A percentile compares a stretch with the other conserved stretches of the same genome.
These are phyloP conservation scores for Dolichomitus sp. DNA, from an alignment of 2,888 invertebrate genomes.

Conservation along the genomic window DNA sequence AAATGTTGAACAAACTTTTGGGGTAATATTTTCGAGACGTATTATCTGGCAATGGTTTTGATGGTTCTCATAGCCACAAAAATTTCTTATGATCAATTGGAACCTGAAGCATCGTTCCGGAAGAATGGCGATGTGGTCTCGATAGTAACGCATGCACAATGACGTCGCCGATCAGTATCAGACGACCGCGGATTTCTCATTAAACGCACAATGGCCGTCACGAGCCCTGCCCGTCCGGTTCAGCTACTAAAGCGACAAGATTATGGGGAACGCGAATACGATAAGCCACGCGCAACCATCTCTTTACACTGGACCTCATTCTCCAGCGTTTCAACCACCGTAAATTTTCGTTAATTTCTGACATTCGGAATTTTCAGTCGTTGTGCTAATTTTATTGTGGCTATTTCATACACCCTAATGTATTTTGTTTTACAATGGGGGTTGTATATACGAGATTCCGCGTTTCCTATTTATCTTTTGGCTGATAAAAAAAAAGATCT, in stretches of 20 bases:
- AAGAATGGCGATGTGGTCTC: not conserved
- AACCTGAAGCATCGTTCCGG: conserved; percentile 1
- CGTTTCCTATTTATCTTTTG: no score
- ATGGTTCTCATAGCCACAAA: not conserved
- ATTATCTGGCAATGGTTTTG: not conserved
- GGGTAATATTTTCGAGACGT: not conserved
- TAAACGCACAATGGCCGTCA: conserved; percentile 63
- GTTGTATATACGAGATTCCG: no score
- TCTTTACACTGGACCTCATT: conserved; percentile 34
- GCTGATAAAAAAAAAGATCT: no score
- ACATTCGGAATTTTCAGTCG: not conserved
- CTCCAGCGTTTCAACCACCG: not conserved
- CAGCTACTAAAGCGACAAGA: conserved; percentile 24
- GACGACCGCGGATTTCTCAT: conserved; percentile 66
- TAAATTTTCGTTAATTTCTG: conserved; percentile 5
- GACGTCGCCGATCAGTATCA: conserved; percentile 61
- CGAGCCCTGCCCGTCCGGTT: conserved; percentile 2
- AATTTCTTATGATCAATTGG: not conserved
- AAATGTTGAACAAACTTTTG: not conserved
- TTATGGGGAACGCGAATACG: conserved; percentile 40
- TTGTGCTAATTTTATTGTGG: not conserved
- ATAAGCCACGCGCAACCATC: conserved; percentile 53
- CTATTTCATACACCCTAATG: not conserved
- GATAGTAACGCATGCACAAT: conserved; percentile 14
- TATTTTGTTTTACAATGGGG: not conserved